A percentile compares a stretch with the other conserved stretches of the same genome.
Evolutionary conservation across 2,797 vertebrate genomes (phyloP).

Genomic region (Macropus fuliginosus): DNA sequence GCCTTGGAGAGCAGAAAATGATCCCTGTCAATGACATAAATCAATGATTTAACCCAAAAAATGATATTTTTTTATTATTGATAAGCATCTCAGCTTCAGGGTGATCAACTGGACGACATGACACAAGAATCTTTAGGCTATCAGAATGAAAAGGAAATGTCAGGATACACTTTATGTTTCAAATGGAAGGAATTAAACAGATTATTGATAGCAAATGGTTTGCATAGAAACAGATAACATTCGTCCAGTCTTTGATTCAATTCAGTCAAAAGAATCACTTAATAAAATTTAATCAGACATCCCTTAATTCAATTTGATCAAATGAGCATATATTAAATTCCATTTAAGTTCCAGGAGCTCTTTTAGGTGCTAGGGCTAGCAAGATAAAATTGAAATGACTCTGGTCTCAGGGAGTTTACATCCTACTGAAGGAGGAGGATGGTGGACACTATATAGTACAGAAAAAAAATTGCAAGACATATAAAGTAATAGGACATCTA

Average conservation of each 20-base stretch:
- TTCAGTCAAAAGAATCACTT: background rate
- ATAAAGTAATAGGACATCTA: background rate
- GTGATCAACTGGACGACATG: constrained; percentile 20
- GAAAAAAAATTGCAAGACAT: background rate
- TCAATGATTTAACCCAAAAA: constrained; percentile 61
- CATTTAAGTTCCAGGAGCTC: background rate
- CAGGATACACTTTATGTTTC: background rate
- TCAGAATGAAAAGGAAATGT: constrained; percentile 12
- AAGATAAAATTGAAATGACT: background rate
- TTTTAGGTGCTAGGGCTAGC: background rate
- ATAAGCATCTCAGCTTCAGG: background rate
- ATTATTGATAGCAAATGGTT: background rate
- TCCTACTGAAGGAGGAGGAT: background rate
- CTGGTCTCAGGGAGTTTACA: background rate
- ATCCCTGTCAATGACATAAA: constrained; percentile 21
- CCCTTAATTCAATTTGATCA: background rate
- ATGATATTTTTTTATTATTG: background rate
- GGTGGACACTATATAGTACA: background rate
- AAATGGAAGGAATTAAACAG: background rate
- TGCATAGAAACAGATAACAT: background rate
- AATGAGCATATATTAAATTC: background rate
- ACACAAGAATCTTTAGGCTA: constrained; percentile 12
- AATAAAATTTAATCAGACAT: background rate
- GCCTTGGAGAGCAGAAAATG: constrained; percentile 32
- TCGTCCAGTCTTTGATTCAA: background rate